Percentiles rank a stretch among this genome's conserved stretches.
These are phyloP conservation scores for Typhlomys cinereus DNA, from an alignment of 2,113 vertebrate genomes.

Conservation along the genomic window DNA sequence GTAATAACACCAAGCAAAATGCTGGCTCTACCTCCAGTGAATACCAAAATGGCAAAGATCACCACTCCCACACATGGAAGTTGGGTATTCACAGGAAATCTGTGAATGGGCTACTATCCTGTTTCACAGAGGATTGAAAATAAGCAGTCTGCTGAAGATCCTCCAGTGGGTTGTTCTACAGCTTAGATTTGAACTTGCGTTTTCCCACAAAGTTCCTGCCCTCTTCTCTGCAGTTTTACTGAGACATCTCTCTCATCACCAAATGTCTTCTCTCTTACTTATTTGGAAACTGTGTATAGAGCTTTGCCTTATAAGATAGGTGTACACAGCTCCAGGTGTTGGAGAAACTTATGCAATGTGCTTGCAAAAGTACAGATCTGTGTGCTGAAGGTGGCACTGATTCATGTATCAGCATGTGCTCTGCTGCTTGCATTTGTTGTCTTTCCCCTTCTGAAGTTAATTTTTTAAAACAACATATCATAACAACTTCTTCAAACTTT, in stretches of 20 bases:
- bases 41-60: neutral
- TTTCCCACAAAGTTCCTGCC: neutral
- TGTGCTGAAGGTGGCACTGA: neutral
- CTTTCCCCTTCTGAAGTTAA: neutral
- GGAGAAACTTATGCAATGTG: neutral
- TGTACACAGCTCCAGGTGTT: neutral
- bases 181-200: neutral
- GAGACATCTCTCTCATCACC: neutral
- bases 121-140: neutral
- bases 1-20: neutral
- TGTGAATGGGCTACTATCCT: neutral
- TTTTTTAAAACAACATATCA: neutral
- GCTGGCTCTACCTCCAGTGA: neutral
- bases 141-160: neutral
- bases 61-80: neutral
- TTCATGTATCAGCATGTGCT: neutral
- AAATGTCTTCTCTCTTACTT: neutral
- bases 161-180: neutral
- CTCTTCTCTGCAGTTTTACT: neutral
- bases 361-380: neutral
- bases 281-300: slow-evolving; percentile 1
- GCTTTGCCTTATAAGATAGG: neutral
- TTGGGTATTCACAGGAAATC: neutral
- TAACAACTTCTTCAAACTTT: slow-evolving; percentile 34
- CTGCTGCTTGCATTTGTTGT: neutral